A percentile compares a stretch with the other conserved stretches of the same genome.
Conservation (phyloP, 2,797 vertebrate species). For the Moxostoma hubbsi region DNA sequence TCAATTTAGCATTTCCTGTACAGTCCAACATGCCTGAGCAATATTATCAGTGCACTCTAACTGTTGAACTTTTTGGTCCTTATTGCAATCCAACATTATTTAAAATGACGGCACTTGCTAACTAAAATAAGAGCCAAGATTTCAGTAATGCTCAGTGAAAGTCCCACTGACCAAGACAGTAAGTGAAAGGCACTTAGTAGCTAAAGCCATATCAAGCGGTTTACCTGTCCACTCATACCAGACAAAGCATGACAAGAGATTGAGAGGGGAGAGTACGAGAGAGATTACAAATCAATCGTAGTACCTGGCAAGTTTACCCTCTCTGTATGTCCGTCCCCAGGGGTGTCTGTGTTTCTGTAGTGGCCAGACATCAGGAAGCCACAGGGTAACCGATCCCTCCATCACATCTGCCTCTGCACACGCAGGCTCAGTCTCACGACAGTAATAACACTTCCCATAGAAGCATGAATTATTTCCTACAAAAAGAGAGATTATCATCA, state of each 20-base stretch:
- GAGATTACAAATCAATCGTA: background rate
- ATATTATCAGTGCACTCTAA: background rate
- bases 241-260: background rate
- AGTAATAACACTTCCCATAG: constrained; percentile 99
- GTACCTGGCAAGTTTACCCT: constrained; percentile 96
- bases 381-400: constrained; percentile 95
- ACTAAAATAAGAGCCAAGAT: background rate
- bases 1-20: background rate
- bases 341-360: constrained; percentile 97
- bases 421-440: constrained; percentile 94
- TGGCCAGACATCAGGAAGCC: constrained; percentile 98
- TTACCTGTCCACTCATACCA: background rate
- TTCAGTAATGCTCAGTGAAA: background rate
- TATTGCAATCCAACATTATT: background rate
- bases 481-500: constrained; percentile 23
- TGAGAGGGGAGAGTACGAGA: background rate
- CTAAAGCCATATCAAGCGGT: background rate
- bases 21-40: too few species aligned
- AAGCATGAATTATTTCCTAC: constrained; percentile 96
- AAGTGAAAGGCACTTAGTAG: background rate
- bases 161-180: background rate
- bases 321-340: constrained; percentile 96
- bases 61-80: background rate
- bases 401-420: constrained; percentile 92
- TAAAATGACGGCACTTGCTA: background rate